Evolutionary conservation across 2,888 invertebrate species (phyloP).

Genomic region (Schrankia costaestrigalis): DNA sequence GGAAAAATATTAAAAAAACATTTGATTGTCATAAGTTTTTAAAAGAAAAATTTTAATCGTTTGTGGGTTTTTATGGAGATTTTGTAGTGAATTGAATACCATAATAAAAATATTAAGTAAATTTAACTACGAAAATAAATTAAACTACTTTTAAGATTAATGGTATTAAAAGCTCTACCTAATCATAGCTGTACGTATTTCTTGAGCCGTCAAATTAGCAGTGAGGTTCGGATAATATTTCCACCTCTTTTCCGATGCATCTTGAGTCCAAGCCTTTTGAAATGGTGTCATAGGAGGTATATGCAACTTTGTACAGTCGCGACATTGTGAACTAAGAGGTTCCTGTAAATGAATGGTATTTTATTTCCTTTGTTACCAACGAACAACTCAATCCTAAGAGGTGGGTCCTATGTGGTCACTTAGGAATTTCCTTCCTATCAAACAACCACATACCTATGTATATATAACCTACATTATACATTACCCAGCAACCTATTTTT

Average conservation of each 20-base stretch:
- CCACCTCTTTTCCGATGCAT: slow-evolving; percentile 66
- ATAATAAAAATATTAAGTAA: slow-evolving; percentile 4
- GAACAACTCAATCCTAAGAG: too few species aligned
- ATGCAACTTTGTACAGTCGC: slow-evolving; percentile 41
- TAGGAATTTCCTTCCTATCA: too few species aligned
- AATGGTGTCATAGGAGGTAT: slow-evolving; percentile 38
- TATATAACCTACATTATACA: too few species aligned
- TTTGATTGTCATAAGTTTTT: too few species aligned
- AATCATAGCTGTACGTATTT: slow-evolving; percentile 52
- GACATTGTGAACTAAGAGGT: slow-evolving; percentile 44
- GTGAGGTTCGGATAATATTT: slow-evolving; percentile 72
- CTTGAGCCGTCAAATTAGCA: slow-evolving; percentile 40
- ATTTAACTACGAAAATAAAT: neutral
- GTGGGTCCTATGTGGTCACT: too few species aligned
- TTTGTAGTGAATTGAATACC: too few species aligned
- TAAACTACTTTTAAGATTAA: neutral
- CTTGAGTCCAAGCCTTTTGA: slow-evolving; percentile 43
- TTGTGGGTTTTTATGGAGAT: too few species aligned
- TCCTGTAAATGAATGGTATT: too few species aligned
- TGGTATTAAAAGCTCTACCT: slow-evolving; percentile 36
- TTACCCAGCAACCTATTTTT: too few species aligned
- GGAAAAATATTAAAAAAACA: slow-evolving; percentile 27
- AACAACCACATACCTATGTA: too few species aligned
- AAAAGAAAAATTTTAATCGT: too few species aligned
- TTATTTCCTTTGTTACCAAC: too few species aligned